phyloP scores from a whole-genome alignment of 2,888 invertebrate species.

The Beris chalybata region DNA sequence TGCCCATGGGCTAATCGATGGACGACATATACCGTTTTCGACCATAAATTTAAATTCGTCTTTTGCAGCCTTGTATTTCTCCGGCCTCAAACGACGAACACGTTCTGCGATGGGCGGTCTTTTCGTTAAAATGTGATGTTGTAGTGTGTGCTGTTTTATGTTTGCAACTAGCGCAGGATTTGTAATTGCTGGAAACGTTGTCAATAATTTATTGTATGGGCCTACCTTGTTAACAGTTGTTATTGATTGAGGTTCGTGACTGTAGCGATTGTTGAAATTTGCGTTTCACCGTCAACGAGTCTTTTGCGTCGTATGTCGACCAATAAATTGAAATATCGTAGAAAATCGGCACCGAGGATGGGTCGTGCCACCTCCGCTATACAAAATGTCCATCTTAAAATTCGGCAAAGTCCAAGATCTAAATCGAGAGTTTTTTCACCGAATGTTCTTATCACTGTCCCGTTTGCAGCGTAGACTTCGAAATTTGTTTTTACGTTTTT shows the following conservation, averaged over 20 bases:
- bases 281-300: not conserved
- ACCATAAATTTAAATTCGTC: not conserved
- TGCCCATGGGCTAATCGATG: constrained; percentile 45
- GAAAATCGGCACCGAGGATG: constrained; percentile 7
- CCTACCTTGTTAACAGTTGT: fast-evolving
- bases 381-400: not conserved
- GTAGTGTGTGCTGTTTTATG: not conserved
- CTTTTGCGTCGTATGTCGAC: not conserved
- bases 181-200: not conserved
- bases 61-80: not conserved
- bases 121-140: constrained; percentile 1
- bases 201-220: not conserved
- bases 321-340: not conserved
- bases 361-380: not conserved
- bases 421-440: not conserved
- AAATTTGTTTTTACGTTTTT: not conserved
- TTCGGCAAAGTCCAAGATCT: not conserved
- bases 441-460: not conserved
- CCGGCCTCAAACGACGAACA: no score
- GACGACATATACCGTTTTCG: constrained; percentile 49
- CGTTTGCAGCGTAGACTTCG: not conserved
- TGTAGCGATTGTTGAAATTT: not conserved
- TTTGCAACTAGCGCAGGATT: not conserved
- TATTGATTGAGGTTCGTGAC: not conserved
- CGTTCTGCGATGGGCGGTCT: not conserved